These are phyloP conservation scores for Petrocephalus microphthalmus DNA, from an alignment of 2,113 vertebrate genomes.

Conservation along the genomic window DNA sequence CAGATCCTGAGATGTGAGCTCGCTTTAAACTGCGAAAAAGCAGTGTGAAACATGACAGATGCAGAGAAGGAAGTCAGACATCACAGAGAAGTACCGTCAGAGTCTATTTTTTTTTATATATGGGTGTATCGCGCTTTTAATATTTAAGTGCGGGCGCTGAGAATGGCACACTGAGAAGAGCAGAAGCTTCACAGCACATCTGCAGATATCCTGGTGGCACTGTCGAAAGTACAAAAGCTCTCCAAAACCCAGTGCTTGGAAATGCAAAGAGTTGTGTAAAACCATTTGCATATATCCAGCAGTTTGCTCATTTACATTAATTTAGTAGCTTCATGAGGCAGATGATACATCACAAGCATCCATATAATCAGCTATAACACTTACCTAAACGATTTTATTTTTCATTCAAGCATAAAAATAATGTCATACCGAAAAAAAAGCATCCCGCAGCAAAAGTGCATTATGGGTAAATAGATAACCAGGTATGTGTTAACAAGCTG, in stretches of 20 bases:
- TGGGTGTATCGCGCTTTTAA: constrained; percentile 14
- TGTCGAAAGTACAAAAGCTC: neutral
- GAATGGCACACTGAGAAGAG: constrained; percentile 2
- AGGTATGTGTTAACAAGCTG: neutral
- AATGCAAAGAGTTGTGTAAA: neutral
- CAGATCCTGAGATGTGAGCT: neutral
- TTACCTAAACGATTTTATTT: neutral
- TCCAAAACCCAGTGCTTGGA: neutral
- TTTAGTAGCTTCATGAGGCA: neutral
- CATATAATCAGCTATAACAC: neutral
- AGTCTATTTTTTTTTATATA: neutral
- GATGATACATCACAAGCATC: neutral
- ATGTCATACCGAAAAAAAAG: neutral
- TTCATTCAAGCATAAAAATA: neutral
- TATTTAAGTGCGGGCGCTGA: neutral
- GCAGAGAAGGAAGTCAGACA: neutral
- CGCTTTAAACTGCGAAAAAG: neutral
- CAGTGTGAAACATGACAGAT: neutral
- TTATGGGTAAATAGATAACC: neutral
- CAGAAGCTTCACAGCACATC: constrained; percentile 9
- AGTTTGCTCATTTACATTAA: neutral
- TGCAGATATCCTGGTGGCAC: constrained; percentile 17
- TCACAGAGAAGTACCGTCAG: neutral
- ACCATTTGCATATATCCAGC: neutral
- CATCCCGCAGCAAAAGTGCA: neutral